Evolutionary conservation across 2,797 vertebrate species (phyloP), one percentile per base, ranked within the genome.

Genomic region (Sebastiscus albofasciatus): DNA sequence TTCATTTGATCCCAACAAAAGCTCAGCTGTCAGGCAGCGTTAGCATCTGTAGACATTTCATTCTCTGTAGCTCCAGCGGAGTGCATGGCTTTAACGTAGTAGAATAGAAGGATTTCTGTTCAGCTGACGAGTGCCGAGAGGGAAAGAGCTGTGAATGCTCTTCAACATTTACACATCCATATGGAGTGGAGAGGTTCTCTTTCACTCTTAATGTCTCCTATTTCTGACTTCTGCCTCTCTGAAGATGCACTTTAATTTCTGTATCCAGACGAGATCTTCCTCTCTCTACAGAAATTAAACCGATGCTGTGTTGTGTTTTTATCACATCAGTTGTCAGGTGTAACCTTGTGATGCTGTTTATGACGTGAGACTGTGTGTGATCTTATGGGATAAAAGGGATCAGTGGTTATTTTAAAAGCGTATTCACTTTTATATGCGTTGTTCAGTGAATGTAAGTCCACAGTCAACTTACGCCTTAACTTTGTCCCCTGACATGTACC

Each of bases 21-120:
- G 31, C 34, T 67, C 26, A 60, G 73, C 31, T 80, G 77, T 84
- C 73, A 16, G 56, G 52, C 56, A 46, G 33, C 26, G 58, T 66
- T 62, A 62, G 22, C 64, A 27, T 67, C 36, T 39, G 36, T 39
- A 39, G 36, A 39, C 36, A 12, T 39, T 39, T 39, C 36, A 39
- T 13, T 39, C 36, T 13, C 13, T 34, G 18, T 2, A n/a, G 64
- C 18, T 65, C 64, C 9, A 59, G 65, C 18, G 3, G 13, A 24
- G 22, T 39, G 39, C 16, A 6, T 20, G 26, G 18, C 39, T 36
- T 60, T 27, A 52, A 29, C 13, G 2, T 33, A 16, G 34, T 31
- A 4, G 4, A 3, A 46, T 52, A 1, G 26, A 33, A 31, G 20
- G 27, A 36, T 68, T 55, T 58, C 46, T 67, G 31, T 27, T 42